Evolutionary conservation across 2,888 invertebrate species (phyloP), one percentile per base, ranked within the genome.

Genomic region (Crossocerus cetratus): DNA sequence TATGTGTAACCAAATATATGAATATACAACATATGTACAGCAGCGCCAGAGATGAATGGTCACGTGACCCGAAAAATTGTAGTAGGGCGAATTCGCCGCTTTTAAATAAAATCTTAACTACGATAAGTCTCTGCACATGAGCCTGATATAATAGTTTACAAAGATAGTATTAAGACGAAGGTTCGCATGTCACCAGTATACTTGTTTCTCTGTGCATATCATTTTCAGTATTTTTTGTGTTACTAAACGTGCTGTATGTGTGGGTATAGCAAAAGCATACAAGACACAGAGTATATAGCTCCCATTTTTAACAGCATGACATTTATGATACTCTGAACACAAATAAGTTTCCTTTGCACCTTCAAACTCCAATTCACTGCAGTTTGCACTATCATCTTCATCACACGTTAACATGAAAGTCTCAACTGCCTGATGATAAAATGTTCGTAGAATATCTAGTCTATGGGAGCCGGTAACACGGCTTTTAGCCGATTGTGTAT

Each of bases 271-370:
- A 11, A 95, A 93, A 11, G 94, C 92, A 85, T 95, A 97, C 0
- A 97, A 91, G 8, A 94, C 93, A 86, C 95, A 96, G 74, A 96
- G 92, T 68, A 96, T 91, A 83, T 95, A 93, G 74, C 94, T 92
- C 8, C 92, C 92, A 1, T 92, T 92, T 86, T 93, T 93, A 20
- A 94, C 91, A 0, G 95, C 95, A 86, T 96, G 96, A 84, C 96
- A 96, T 90, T 97, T 97, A 89, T 96, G 95, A 87, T 96, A 96
- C 86, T 97, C 96, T 0, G 96, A 95, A 87, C 95, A 94, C 94
- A 96, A 95, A 87, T 96, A 96, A 0, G 95, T 94, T 90, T 96
- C 96, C 74, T 90, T 90, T 5, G 85, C 84, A 22, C 90, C 91
- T 14, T 86, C 81, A 57, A 90, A 89, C 13, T 85, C 81, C 69